phyloP scores from a whole-genome alignment of 2,888 invertebrate species.

The Cryptocephalus moraei region DNA sequence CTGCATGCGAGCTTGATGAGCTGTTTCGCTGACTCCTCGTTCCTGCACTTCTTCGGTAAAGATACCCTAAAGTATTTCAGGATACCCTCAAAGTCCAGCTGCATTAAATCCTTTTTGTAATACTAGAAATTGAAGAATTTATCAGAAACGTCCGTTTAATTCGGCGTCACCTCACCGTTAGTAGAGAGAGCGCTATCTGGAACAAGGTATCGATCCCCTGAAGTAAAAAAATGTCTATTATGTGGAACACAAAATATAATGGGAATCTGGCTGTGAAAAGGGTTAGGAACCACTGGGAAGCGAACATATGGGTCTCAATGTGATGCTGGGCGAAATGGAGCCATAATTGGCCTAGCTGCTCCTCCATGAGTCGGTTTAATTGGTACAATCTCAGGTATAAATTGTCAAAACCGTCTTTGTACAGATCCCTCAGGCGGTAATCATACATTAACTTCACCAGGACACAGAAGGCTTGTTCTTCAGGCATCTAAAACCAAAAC shows the following conservation, averaged over 20 bases:
- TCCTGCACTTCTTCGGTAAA: constrained; percentile 91
- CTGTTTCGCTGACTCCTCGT: constrained; percentile 78
- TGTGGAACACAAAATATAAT: constrained; percentile 90
- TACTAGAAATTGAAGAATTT: constrained; percentile 36
- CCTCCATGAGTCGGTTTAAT: constrained; percentile 85
- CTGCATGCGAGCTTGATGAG: constrained; percentile 85
- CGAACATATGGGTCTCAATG: constrained; percentile 98
- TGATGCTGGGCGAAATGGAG: constrained; percentile 71
- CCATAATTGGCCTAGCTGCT: constrained; percentile 71
- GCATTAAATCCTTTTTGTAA: constrained; percentile 82
- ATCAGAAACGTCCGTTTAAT: background rate
- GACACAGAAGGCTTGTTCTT: constrained; percentile 97
- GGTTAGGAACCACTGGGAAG: constrained; percentile 99
- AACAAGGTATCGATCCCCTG: constrained; percentile 93
- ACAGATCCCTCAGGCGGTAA: constrained; percentile 87
- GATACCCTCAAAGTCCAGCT: constrained; percentile 94
- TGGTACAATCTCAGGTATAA: constrained; percentile 92
- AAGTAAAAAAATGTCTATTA: constrained; percentile 89
- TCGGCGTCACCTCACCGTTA: constrained; percentile 54
- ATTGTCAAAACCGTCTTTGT: constrained; percentile 94
- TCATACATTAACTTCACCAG: constrained; percentile 95
- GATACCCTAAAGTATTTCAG: constrained; percentile 97
- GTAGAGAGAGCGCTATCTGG: constrained; percentile 88
- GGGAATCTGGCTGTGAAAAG: constrained; percentile 99
- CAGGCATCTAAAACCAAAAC: constrained; percentile 75